Percentiles rank a stretch among this genome's conserved stretches.
Conservation (phyloP, 2,888 invertebrate genomes). For the Drosophila nigritarsus region DNA sequence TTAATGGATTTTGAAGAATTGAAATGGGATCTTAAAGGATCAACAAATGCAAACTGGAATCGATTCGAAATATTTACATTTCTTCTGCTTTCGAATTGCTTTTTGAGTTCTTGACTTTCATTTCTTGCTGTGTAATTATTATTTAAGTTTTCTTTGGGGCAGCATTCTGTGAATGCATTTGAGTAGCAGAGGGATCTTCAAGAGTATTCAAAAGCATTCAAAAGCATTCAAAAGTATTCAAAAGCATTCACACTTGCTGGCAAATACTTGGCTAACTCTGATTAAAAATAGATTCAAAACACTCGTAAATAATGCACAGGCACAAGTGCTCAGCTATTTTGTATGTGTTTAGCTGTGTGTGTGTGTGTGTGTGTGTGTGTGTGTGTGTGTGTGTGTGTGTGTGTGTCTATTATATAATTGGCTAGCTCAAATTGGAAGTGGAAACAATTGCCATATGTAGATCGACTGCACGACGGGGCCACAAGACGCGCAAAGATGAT, state of each 20-base stretch:
- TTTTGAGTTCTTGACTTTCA: not conserved
- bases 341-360: not conserved
- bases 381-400: not conserved
- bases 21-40: not conserved
- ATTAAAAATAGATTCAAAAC: constrained; percentile 33
- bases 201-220: constrained; percentile 3
- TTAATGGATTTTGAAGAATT: not conserved
- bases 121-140: not conserved
- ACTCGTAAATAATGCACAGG: constrained; percentile 18
- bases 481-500: constrained; percentile 34
- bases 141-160: not conserved
- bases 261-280: constrained; percentile 15
- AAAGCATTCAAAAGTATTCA: not conserved
- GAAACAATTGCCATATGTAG: constrained; percentile 66
- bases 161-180: not conserved
- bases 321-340: constrained; percentile 15
- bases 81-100: not conserved
- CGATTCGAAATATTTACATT: not conserved
- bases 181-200: constrained; percentile 3
- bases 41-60: not conserved
- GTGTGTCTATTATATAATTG: constrained; percentile 55
- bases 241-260: constrained; percentile 18
- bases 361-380: too few relatives aligned
- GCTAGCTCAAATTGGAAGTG: constrained; percentile 60
- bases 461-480: constrained; percentile 48